Percentiles rank a stretch among this genome's conserved stretches.
phyloP scores from a whole-genome alignment of 2,113 vertebrate genomes.

The Pyrgilauda ruficollis region DNA sequence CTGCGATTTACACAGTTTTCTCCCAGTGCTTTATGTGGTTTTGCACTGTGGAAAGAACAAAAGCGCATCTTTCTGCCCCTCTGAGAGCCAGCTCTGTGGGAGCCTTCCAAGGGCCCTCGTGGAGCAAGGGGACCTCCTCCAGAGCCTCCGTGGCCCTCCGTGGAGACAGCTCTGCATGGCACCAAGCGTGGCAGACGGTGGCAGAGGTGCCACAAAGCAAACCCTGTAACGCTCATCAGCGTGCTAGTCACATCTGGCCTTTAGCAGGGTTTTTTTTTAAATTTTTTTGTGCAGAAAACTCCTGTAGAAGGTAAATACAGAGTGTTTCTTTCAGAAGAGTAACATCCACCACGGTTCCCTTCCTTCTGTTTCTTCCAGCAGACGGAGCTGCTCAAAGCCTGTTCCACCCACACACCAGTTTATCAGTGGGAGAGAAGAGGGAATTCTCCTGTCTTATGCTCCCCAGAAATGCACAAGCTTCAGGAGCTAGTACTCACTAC shows the following conservation, averaged over 20 bases:
- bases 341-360: fast-evolving
- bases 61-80: background rate
- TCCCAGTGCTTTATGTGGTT: background rate
- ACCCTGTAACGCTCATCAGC: background rate
- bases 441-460: background rate
- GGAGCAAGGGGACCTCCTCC: background rate
- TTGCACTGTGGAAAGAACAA: background rate
- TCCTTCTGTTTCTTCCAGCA: background rate
- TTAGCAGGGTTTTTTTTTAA: background rate
- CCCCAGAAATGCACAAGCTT: background rate
- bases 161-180: fast-evolving
- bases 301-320: background rate
- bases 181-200: background rate
- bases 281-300: background rate
- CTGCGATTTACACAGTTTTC: background rate
- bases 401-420: background rate
- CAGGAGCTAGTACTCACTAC: background rate
- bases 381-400: background rate
- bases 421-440: background rate
- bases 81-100: background rate
- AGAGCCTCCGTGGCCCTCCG: background rate
- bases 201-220: background rate
- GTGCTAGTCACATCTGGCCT: fast-evolving
- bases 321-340: background rate
- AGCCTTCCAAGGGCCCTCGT: background rate